phyloP scores from a whole-genome alignment of 1,140 invertebrate species.

The Drosophila lowei region DNA sequence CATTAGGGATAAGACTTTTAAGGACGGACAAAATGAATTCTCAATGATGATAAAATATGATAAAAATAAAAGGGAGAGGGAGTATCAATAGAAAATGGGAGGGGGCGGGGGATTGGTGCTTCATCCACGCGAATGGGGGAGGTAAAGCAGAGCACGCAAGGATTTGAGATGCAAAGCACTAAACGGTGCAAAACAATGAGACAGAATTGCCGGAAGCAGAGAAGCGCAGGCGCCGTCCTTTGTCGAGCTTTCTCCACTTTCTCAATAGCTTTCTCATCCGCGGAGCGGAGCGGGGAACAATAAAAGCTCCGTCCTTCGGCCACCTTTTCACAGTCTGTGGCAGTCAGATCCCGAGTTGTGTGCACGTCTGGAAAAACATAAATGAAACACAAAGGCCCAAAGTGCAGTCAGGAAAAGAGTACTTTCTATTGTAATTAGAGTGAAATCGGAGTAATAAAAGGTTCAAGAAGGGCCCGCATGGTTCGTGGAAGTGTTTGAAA shows the following conservation, averaged over 20 bases:
- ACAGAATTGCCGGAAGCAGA: constrained; percentile 60
- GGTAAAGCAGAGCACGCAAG: constrained; percentile 41
- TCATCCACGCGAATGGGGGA: constrained; percentile 50
- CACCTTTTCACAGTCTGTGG: constrained; percentile 68
- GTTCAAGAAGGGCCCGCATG: too few relatives aligned
- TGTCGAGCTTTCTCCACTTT: constrained; percentile 26
- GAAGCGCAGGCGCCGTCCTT: constrained; percentile 54
- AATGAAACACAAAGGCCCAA: constrained; percentile 8
- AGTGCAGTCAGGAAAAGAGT: constrained; percentile 30
- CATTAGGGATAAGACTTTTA: constrained; percentile 4
- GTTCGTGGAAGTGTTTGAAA: not conserved
- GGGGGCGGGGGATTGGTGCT: not conserved
- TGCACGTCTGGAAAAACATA: constrained; percentile 6
- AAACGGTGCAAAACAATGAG: constrained; percentile 58
- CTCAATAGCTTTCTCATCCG: constrained; percentile 33
- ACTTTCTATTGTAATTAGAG: constrained; percentile 18
- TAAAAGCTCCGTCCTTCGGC: constrained; percentile 58
- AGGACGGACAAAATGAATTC: not conserved
- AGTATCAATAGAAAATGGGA: too few relatives aligned
- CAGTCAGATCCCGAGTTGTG: constrained; percentile 46
- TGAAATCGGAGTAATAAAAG: constrained; percentile 18
- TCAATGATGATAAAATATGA: too few relatives aligned
- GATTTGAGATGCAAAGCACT: constrained; percentile 30
- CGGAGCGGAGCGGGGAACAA: constrained; percentile 39
- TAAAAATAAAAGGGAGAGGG: too few relatives aligned